Conservation (phyloP, 1,140 invertebrate species). For the Reticulitermes speratus region DNA sequence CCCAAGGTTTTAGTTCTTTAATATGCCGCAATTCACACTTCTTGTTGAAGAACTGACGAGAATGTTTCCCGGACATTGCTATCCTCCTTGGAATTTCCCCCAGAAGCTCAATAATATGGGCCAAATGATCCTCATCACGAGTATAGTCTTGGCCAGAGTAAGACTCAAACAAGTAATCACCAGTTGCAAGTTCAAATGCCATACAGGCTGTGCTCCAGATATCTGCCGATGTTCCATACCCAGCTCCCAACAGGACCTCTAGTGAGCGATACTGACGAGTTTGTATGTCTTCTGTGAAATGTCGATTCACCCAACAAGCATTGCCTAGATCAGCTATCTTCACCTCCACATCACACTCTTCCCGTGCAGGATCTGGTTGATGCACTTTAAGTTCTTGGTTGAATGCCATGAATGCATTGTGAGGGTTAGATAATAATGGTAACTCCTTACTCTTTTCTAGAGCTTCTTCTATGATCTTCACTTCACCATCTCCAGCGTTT, state of each 20-base stretch:
- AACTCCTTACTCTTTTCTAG: slow-evolving; percentile 5
- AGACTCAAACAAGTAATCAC: slow-evolving; percentile 98
- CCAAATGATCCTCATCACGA: slow-evolving; percentile 97
- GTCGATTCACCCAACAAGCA: slow-evolving; percentile 97
- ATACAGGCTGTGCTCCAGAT: slow-evolving; percentile 99
- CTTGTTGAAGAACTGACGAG: slow-evolving; percentile 90
- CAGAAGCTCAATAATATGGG: slow-evolving; percentile 96
- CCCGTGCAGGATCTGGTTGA: slow-evolving; percentile 70
- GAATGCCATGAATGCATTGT: not conserved
- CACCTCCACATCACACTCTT: slow-evolving; percentile 82
- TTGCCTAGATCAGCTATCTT: slow-evolving; percentile 98
- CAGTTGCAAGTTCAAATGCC: slow-evolving; percentile 98
- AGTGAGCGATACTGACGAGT: slow-evolving; percentile 96
- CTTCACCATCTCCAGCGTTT: not conserved
- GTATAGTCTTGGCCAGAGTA: slow-evolving; percentile 86
- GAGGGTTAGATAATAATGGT: not conserved
- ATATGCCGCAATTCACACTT: slow-evolving; percentile 90
- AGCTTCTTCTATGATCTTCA: not conserved
- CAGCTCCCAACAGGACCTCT: slow-evolving; percentile 92
- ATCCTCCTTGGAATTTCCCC: slow-evolving; percentile 92
- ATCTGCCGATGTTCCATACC: slow-evolving; percentile 92
- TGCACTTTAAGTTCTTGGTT: not conserved
- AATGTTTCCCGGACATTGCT: slow-evolving; percentile 87
- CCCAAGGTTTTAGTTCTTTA: slow-evolving; percentile 91
- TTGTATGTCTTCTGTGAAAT: slow-evolving; percentile 98